Evolutionary conservation across 2,113 vertebrate genomes (phyloP).

Genomic region (Odocoileus hemionus): DNA sequence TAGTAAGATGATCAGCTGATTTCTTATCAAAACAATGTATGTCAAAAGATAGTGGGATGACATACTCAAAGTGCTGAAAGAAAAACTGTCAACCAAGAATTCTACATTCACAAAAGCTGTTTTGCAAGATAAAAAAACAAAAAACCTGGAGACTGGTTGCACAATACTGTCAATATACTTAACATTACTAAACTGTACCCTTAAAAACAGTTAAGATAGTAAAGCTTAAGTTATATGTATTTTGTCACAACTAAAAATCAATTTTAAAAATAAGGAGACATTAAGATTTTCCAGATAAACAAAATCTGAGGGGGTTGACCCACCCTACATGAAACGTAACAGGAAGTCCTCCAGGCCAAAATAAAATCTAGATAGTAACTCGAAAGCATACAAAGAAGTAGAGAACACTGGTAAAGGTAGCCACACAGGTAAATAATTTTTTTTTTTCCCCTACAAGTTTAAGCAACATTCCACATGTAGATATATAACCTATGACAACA

Average conservation of each 20-base stretch:
- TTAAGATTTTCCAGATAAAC: neutral
- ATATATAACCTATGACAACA: neutral
- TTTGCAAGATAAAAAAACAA: neutral
- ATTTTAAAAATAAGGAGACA: neutral
- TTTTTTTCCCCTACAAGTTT: neutral
- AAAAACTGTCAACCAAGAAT: neutral
- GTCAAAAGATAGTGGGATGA: neutral
- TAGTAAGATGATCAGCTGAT: neutral
- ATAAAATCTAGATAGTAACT: neutral
- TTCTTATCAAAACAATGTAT: neutral
- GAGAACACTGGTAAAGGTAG: neutral
- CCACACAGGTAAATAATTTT: neutral
- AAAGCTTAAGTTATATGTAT: neutral
- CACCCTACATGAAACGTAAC: neutral
- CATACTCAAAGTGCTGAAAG: neutral
- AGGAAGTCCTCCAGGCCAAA: neutral
- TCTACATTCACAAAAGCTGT: neutral
- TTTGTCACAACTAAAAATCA: neutral
- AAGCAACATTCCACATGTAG: neutral
- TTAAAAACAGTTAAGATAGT: neutral
- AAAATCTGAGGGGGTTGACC: neutral
- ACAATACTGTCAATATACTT: neutral
- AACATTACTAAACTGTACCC: neutral
- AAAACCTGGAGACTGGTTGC: neutral
- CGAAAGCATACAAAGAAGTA: slow-evolving; percentile 1